phyloP scores from a whole-genome alignment of 2,888 invertebrate genomes.

The Erebia palarica region DNA sequence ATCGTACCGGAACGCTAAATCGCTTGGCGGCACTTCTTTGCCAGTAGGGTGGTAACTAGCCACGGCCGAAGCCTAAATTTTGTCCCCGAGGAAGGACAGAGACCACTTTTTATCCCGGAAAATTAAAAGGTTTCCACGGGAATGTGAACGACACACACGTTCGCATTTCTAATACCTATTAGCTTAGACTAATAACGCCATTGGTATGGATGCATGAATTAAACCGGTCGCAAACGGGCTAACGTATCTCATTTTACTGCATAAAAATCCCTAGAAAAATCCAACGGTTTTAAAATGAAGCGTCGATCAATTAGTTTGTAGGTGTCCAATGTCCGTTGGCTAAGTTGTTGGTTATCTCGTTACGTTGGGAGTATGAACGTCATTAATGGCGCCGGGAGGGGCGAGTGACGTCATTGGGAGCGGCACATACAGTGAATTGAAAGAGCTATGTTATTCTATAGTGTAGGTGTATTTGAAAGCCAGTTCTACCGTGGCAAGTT shows the following conservation, averaged over 20 bases:
- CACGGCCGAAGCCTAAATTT: too few species aligned
- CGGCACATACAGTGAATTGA: slow-evolving; percentile 41
- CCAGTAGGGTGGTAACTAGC: too few species aligned
- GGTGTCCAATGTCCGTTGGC: slow-evolving; percentile 42
- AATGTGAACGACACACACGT: too few species aligned
- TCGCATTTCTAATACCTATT: too few species aligned
- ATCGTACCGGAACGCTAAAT: too few species aligned
- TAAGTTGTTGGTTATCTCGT: slow-evolving; percentile 33
- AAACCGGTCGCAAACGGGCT: too few species aligned
- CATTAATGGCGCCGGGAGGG: slow-evolving; percentile 40
- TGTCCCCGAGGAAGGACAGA: background rate
- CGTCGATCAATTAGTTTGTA: slow-evolving; percentile 31
- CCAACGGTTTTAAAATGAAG: slow-evolving; percentile 22
- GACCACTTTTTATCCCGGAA: too few species aligned
- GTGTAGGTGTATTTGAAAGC: slow-evolving; percentile 40
- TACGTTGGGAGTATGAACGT: slow-evolving; percentile 27
- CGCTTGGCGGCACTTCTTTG: too few species aligned
- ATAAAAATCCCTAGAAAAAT: slow-evolving; percentile 7
- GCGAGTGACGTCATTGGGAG: slow-evolving; percentile 44
- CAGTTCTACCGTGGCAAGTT: slow-evolving; percentile 29
- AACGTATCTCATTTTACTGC: too few species aligned
- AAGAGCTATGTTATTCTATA: slow-evolving; percentile 40
- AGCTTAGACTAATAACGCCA: too few species aligned
- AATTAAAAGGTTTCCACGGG: too few species aligned
- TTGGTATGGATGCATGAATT: too few species aligned